These are phyloP conservation scores for Enhydra lutris DNA, from an alignment of 2,113 vertebrate genomes.

Conservation along the genomic window DNA sequence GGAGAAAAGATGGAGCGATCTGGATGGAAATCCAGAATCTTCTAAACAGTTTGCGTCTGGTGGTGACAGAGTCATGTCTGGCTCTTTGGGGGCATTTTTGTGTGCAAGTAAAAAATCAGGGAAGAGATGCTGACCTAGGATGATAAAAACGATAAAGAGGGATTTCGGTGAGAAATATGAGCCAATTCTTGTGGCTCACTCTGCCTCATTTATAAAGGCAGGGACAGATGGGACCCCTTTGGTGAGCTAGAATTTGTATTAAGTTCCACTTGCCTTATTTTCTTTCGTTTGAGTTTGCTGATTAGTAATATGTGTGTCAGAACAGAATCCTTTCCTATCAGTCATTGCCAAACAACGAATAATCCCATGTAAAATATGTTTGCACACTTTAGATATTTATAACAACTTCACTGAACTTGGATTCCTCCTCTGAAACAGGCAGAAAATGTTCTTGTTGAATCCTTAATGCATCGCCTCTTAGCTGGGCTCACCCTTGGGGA, in stretches of 20 bases:
- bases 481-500: not conserved
- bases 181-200: constrained; percentile 39
- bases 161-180: constrained; percentile 57
- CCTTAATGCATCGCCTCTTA: not conserved
- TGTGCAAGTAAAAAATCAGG: constrained; percentile 18
- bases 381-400: constrained; percentile 21
- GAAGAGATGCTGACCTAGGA: constrained; percentile 33
- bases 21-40: not conserved
- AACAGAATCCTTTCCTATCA: constrained; percentile 53
- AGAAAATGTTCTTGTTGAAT: not conserved
- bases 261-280: constrained; percentile 66
- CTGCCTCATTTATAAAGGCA: constrained; percentile 64
- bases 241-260: constrained; percentile 48
- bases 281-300: constrained; percentile 60
- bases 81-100: not conserved
- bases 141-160: constrained; percentile 1
- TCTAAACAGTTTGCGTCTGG: not conserved
- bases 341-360: constrained; percentile 54
- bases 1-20: not conserved
- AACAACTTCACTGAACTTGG: not conserved
- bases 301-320: constrained; percentile 69
- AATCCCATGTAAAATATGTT: constrained; percentile 36
- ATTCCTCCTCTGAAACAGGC: constrained; percentile 40
- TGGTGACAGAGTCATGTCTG: not conserved
- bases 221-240: constrained; percentile 54